Base-by-base conservation (phyloP, 2,797 vertebrate genomes). In the Gambusia yucatana region DNA sequence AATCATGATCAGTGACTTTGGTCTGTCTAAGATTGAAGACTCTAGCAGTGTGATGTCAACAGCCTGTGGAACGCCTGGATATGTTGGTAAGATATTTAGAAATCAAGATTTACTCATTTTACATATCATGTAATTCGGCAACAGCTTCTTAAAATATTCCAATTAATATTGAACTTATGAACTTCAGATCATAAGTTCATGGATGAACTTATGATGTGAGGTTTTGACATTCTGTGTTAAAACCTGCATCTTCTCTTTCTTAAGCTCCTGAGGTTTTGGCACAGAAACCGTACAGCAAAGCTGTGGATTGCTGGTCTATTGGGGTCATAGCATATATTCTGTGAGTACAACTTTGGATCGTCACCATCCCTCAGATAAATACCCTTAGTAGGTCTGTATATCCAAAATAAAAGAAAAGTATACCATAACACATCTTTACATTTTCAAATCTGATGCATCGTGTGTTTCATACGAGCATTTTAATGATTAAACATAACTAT, bases 1-100 rank as follows among this genome's bases (percentile, higher is more conserved):
- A 92, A 99, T 99, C 93, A 99, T 99, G 98, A 99, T 99, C 94
- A 99, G 98, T 0, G 98, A 99, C 93, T 99, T 99, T 0, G 98
- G 98, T 39, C 93, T 99, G 80, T 99, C 98, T 0, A 99, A 99
- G 94, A 98, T 99, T 0, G 98, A 99, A 89, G 97, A 96, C 72
- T 96, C 96, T 0, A 96, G 96, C 81, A 99, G 97, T 0, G 97
- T 99, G 88, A 99, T 99, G 96, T 97, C 98, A 30, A 99, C 98
- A 0, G 98, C 98, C 1, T 99, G 98, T 0, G 98, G 98, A 44
- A 99, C 98, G 7, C 98, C 98, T 0, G 98, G 98, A 94, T 99
- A 99, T 1, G 98, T 99, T 36, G 98, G 98, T 99, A 89, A 90
- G 70, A 41, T 50, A 44, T 6, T 77, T 72, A 57, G 10, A 76